These are phyloP conservation scores for Epicampocera succincta DNA, from an alignment of 2,888 invertebrate genomes.

Conservation along the genomic window DNA sequence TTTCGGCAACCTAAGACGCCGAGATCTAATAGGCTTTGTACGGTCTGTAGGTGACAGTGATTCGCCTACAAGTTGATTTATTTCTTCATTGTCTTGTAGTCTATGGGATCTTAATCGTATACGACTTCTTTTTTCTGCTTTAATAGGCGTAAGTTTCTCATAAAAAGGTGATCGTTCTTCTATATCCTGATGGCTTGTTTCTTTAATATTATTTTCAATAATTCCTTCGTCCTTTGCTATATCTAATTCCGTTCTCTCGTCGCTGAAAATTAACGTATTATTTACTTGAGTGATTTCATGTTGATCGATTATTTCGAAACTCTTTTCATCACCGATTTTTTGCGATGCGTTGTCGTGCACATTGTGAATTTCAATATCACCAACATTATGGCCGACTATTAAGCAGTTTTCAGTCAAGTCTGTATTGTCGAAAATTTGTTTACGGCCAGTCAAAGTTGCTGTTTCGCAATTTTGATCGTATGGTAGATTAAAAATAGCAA, in stretches of 20 bases:
- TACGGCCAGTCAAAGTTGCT: not conserved
- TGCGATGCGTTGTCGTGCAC: not conserved
- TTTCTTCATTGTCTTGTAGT: slow-evolving; percentile 18
- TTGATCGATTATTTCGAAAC: not conserved
- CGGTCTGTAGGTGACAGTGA: no score
- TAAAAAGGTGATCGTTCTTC: slow-evolving; percentile 47
- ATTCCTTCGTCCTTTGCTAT: slow-evolving; percentile 13
- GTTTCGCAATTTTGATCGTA: not conserved
- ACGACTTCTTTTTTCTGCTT: slow-evolving; percentile 1
- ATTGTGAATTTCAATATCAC: not conserved
- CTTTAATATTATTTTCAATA: slow-evolving; percentile 29
- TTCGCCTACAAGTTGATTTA: not conserved
- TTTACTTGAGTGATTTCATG: not conserved
- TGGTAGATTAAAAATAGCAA: not conserved
- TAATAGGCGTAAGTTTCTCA: slow-evolving; percentile 31
- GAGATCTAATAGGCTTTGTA: slow-evolving; percentile 27
- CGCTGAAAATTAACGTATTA: not conserved
- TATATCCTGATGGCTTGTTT: not conserved
- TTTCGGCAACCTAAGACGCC: slow-evolving; percentile 51
- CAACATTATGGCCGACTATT: not conserved
- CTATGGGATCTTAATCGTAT: slow-evolving; percentile 48
- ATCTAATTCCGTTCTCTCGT: slow-evolving; percentile 2
- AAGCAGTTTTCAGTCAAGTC: not conserved
- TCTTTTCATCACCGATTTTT: not conserved
- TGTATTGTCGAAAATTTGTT: not conserved